Base-by-base conservation (phyloP, 2,888 invertebrate genomes). In the Caradrina clavipalpis region DNA sequence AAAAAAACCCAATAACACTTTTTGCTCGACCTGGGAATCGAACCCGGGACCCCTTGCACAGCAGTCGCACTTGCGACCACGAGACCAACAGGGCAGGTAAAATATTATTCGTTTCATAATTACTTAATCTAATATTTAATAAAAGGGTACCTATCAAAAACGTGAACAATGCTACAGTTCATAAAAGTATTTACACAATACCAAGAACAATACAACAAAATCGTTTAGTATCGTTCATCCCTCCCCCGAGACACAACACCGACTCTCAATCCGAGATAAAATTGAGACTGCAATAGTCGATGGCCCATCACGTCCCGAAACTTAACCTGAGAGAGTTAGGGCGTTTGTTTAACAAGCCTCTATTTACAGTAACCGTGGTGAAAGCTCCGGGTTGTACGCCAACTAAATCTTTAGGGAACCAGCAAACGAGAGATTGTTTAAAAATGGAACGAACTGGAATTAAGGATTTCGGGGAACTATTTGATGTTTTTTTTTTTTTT, bases 331-430 rank as follows among this genome's bases (percentile, higher is more conserved):
- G 56, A 62, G 72, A 75, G 79, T 81, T 82, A 39, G 73, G 42
- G 73, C 77, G 84, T 85, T 83, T 82, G 78, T 83, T 82, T 84
- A 86, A 86, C 86, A 80, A 86, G 82, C 73, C 81, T 73, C 76
- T 82, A 83, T 86, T 83, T 81, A 82, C 82, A 73, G 82, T 59
- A 62, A 81, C 76, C 19, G 59, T 72, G 64, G 72, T 64, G 76
- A 79, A 61, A 78, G 73, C 78, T 45, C 54, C 42, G 35, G 19
- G 17, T 71, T 53, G 57, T 60, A 45, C 76, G 76, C 72, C 79
- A 83, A 82, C 79, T 81, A 83, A 86, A 86, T 86, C 87, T 84
- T 85, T 80, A 59, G 84, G 83, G 82, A 87, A 67, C 75, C 75
- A 70, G 67, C 68, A 76, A 86, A 77, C 69, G 76, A 80, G 76